phyloP scores from a whole-genome alignment of 53 echinoderm and acorn worm genomes.

The Apostichopus leukothele region DNA sequence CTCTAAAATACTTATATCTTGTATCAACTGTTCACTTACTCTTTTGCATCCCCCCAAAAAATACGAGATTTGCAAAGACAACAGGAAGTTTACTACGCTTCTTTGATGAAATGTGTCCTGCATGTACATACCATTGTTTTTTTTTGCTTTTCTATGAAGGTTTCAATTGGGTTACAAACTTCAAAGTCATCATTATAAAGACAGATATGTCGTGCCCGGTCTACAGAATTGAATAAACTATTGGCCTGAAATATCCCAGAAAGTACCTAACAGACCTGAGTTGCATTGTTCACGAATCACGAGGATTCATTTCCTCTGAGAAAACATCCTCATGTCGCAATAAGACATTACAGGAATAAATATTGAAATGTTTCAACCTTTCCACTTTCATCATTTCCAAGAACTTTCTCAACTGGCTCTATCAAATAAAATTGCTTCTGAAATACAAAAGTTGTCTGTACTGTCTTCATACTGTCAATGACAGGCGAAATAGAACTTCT shows the following conservation, averaged over 20 bases:
- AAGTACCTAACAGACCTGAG: background rate
- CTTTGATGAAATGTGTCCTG: background rate
- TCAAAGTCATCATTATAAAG: conserved; percentile 39
- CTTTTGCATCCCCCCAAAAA: background rate
- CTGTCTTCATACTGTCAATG: background rate
- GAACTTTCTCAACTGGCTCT: background rate
- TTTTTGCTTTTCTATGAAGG: conserved; percentile 20
- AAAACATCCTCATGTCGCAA: background rate
- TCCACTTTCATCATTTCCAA: conserved; percentile 3
- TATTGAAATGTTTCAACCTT: background rate
- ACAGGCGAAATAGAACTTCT: background rate
- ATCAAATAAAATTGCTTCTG: conserved; percentile 4
- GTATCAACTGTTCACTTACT: conserved; percentile 1
- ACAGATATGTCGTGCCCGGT: background rate
- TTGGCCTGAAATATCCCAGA: background rate
- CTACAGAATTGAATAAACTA: conserved; percentile 4
- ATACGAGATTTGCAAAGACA: conserved; percentile 7
- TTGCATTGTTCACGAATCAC: background rate
- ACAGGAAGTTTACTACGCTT: background rate
- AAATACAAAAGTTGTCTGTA: background rate
- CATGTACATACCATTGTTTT: conserved; percentile 26
- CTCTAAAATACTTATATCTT: background rate
- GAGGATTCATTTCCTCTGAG: background rate
- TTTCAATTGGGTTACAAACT: conserved; percentile 13
- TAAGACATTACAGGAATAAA: background rate